phyloP scores from a whole-genome alignment of 2,797 vertebrate species.

The Helostoma temminkii region DNA sequence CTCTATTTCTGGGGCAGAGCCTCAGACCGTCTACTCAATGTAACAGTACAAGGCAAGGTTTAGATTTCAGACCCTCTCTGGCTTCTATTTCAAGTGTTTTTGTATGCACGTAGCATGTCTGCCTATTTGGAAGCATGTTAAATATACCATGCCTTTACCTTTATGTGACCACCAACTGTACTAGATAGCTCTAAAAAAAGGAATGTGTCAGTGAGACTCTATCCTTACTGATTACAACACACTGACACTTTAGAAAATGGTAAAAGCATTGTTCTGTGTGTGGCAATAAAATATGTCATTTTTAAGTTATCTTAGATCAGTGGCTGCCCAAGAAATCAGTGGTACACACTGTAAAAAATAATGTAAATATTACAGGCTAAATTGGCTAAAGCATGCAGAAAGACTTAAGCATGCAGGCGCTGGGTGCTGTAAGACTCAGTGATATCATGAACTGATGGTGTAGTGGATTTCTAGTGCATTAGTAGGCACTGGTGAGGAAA shows the following conservation, averaged over 20 bases:
- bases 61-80: slow-evolving; percentile 30
- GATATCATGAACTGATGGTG: not conserved
- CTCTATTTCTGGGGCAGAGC: slow-evolving; percentile 61
- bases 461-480: not conserved
- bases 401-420: too few species aligned
- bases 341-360: too few species aligned
- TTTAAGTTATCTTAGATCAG: not conserved
- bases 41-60: slow-evolving; percentile 41
- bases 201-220: not conserved
- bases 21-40: slow-evolving; percentile 47
- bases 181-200: not conserved
- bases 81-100: slow-evolving; percentile 39
- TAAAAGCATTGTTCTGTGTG: too few species aligned
- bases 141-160: not conserved
- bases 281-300: too few species aligned
- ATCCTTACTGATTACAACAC: not conserved
- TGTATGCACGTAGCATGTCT: too few species aligned
- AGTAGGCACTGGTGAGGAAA: slow-evolving; percentile 15
- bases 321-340: not conserved
- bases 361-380: not conserved
- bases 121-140: slow-evolving; percentile 12
- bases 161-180: not conserved
- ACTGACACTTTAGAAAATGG: not conserved
- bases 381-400: not conserved
- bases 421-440: not conserved